phyloP scores from a whole-genome alignment of 1,140 invertebrate species.

The Ceratina australensis region DNA sequence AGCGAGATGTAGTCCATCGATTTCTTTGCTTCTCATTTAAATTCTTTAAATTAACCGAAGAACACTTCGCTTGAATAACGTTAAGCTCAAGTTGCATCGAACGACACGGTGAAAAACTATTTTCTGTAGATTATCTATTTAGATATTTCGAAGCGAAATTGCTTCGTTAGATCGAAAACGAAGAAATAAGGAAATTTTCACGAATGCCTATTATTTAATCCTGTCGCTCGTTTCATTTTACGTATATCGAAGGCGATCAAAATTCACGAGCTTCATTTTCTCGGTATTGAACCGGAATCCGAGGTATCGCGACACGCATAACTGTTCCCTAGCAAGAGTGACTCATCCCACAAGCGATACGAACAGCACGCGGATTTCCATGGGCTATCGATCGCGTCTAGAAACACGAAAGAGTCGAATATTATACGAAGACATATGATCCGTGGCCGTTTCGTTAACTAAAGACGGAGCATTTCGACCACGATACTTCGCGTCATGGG shows the following conservation, averaged over 20 bases:
- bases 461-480: conserved; percentile 1
- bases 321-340: conserved; percentile 3
- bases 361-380: conserved; percentile 1
- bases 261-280: not conserved
- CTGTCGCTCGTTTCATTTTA: too few relatives aligned
- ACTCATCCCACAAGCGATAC: conserved; percentile 4
- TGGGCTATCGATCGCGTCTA: conserved; percentile 11
- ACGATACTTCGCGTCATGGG: not conserved
- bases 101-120: too few relatives aligned
- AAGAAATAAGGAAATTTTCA: too few relatives aligned
- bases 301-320: not conserved
- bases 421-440: conserved; percentile 22
- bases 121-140: too few relatives aligned
- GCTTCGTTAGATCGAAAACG: too few relatives aligned
- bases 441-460: not conserved
- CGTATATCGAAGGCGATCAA: not conserved
- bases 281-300: not conserved
- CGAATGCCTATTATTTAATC: too few relatives aligned
- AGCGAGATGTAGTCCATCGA: conserved; percentile 21
- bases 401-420: not conserved
- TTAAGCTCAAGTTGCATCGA: not conserved
- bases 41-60: conserved; percentile 2
- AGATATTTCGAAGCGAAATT: too few relatives aligned
- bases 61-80: not conserved
- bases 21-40: conserved; percentile 8